A percentile compares a stretch with the other conserved stretches of the same genome.
These are phyloP conservation scores for Tenthredo distinguenda DNA, from an alignment of 2,888 invertebrate genomes.

Conservation along the genomic window DNA sequence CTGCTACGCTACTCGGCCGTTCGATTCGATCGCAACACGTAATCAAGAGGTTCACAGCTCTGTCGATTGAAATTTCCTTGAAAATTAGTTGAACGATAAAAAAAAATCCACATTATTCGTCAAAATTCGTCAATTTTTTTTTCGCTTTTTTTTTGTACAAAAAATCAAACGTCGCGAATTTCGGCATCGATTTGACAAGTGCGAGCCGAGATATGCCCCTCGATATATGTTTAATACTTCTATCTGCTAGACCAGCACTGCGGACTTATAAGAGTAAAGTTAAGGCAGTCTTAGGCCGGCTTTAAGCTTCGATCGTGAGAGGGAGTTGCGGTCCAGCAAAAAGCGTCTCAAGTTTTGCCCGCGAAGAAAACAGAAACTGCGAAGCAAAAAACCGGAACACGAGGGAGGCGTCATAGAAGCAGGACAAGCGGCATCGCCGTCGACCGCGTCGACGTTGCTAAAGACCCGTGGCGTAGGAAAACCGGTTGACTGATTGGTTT, in stretches of 20 bases:
- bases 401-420: conserved; percentile 55
- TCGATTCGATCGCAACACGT: neutral
- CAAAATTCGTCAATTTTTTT: neutral
- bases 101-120: neutral
- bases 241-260: neutral
- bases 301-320: conserved; percentile 54
- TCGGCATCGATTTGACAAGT: neutral
- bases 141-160: neutral
- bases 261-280: conserved; percentile 41
- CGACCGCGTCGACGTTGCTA: neutral
- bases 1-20: neutral
- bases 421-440: conserved; percentile 22
- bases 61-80: too few relatives aligned
- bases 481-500: conserved; percentile 8
- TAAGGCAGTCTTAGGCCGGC: conserved; percentile 53
- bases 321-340: conserved; percentile 53
- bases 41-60: too few relatives aligned
- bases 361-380: conserved; percentile 64
- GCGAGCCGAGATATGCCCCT: neutral
- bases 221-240: neutral
- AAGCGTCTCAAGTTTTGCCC: conserved; percentile 60
- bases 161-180: neutral
- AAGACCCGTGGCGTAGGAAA: neutral
- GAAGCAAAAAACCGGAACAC: conserved; percentile 56
- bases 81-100: neutral